A percentile compares a stretch with the other conserved stretches of the same genome.
Evolutionary conservation across 2,113 vertebrate species (phyloP).

Genomic region (Perccottus glenii): DNA sequence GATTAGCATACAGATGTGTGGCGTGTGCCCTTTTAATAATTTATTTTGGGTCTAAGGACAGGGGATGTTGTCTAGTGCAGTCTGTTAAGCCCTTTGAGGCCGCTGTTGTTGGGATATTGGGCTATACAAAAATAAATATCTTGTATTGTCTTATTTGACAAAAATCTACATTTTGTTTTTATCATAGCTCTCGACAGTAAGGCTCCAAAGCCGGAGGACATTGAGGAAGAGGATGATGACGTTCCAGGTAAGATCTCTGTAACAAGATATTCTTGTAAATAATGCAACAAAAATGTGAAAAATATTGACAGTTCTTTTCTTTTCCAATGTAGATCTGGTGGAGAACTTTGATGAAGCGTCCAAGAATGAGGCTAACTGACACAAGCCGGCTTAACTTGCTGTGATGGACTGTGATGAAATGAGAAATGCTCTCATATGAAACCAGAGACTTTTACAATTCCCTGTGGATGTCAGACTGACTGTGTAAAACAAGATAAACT

Average conservation of each 20-base stretch:
- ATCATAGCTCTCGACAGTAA: constrained; percentile 87
- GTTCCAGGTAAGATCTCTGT: constrained; percentile 85
- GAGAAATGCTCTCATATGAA: constrained; percentile 23
- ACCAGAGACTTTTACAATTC: constrained; percentile 82
- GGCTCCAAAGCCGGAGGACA: constrained; percentile 95
- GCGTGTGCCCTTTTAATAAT: too few species aligned
- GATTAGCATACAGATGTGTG: too few species aligned
- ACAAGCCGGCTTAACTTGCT: neutral
- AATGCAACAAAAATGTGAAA: neutral
- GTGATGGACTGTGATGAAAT: constrained; percentile 58
- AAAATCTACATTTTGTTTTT: neutral
- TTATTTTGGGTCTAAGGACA: too few species aligned
- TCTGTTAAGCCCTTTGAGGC: too few species aligned
- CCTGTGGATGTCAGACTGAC: constrained; percentile 86
- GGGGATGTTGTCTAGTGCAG: too few species aligned
- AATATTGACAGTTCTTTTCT: neutral
- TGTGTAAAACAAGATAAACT: constrained; percentile 60
- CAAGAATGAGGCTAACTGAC: constrained; percentile 96
- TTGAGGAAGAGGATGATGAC: constrained; percentile 97
- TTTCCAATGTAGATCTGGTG: constrained; percentile 88
- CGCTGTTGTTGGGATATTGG: too few species aligned
- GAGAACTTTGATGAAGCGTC: constrained; percentile 99
- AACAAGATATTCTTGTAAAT: neutral
- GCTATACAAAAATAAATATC: too few species aligned
- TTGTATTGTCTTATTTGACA: neutral